These are phyloP conservation scores for Chrosomus eos DNA, from an alignment of 2,797 vertebrate species.

Conservation along the genomic window DNA sequence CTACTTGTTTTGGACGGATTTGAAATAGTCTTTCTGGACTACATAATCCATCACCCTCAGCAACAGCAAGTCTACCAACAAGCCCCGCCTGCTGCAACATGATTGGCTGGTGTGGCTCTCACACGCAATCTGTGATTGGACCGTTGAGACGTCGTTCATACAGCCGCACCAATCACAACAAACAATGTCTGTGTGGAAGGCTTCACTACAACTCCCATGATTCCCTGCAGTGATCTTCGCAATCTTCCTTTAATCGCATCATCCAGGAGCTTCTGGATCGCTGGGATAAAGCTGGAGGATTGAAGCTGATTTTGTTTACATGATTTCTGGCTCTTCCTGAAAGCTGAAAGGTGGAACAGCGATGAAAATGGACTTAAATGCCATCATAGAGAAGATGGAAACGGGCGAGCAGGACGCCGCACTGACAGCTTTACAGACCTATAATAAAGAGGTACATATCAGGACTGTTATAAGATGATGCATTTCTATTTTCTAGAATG, in stretches of 20 bases:
- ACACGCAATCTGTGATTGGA: background rate
- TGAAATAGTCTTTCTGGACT: background rate
- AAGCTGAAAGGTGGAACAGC: constrained; percentile 32
- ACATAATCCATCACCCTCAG: background rate
- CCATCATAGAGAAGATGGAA: constrained; percentile 83
- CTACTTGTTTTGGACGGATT: background rate
- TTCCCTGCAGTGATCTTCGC: constrained; percentile 9
- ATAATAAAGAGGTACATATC: constrained; percentile 85
- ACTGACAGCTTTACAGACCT: constrained; percentile 81
- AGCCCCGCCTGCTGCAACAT: background rate
- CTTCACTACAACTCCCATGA: constrained; percentile 64
- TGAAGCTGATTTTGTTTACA: constrained; percentile 41
- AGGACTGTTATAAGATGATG: background rate
- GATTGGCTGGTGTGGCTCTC: background rate
- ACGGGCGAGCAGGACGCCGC: constrained; percentile 81
- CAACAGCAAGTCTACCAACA: background rate
- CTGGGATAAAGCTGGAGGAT: constrained; percentile 59
- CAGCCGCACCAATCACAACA: background rate
- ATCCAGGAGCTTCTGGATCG: constrained; percentile 53
- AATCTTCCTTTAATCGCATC: constrained; percentile 60
- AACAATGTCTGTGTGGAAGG: background rate
- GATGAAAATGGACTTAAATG: constrained; percentile 82
- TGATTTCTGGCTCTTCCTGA: constrained; percentile 34
- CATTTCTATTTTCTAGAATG: background rate
- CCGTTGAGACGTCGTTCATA: background rate